Conservation (phyloP, 2,888 invertebrate genomes). For the Clivina fossor region DNA sequence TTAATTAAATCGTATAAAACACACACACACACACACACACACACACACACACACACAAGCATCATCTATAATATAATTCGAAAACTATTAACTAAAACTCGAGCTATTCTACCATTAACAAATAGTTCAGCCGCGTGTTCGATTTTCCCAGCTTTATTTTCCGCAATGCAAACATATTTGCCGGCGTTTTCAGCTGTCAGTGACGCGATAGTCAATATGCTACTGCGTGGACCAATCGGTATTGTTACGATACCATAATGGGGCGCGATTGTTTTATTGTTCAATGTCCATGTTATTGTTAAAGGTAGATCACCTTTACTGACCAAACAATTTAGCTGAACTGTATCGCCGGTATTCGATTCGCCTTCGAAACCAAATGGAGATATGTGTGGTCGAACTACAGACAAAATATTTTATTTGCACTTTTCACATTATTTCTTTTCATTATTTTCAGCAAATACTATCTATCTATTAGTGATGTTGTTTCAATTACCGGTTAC, state of each 20-base stretch:
- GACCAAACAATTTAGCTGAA: constrained; percentile 64
- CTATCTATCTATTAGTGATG: no score
- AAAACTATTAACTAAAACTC: no score
- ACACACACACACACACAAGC: no score
- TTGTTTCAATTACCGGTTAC: no score
- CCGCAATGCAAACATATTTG: constrained; percentile 74
- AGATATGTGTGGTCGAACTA: constrained; percentile 63
- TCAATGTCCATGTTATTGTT: constrained; percentile 70
- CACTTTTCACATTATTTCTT: no score
- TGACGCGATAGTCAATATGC: constrained; percentile 23
- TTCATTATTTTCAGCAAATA: no score
- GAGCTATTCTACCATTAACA: constrained; percentile 72
- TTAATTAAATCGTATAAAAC: no score
- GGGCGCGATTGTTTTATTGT: constrained; percentile 57
- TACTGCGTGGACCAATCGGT: constrained; percentile 34
- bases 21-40: no score
- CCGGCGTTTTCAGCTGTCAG: constrained; percentile 61
- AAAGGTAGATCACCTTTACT: constrained; percentile 74
- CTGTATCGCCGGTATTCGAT: constrained; percentile 64
- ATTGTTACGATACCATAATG: constrained; percentile 52
- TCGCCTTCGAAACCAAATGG: constrained; percentile 62
- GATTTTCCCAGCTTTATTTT: constrained; percentile 67
- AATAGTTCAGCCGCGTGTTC: constrained; percentile 64
- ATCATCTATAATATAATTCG: no score
- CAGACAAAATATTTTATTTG: no score